Conservation (phyloP, 2,113 vertebrate genomes). For the Macrotus californicus region DNA sequence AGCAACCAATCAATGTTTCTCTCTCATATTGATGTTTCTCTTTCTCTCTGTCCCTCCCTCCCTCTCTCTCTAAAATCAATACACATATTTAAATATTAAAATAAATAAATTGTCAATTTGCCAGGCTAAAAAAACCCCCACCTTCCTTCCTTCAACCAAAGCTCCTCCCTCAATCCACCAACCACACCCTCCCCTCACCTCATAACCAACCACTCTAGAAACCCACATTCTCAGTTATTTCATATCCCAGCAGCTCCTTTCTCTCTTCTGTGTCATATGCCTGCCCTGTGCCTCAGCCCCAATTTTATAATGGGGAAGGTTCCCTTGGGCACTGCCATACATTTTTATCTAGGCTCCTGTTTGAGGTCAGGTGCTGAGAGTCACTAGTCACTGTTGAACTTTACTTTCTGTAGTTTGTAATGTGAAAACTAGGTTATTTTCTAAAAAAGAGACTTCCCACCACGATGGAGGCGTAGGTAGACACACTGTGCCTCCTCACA, state of each 20-base stretch:
- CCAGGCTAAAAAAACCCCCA: not conserved
- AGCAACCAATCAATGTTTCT: too few species aligned
- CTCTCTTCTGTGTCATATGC: not conserved
- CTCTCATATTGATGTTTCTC: too few species aligned
- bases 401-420: not conserved
- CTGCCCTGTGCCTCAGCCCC: not conserved
- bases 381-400: not conserved
- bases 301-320: not conserved
- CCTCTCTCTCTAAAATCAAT: too few species aligned
- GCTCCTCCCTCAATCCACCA: not conserved
- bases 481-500: too few species aligned
- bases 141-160: not conserved
- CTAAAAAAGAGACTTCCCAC: too few species aligned
- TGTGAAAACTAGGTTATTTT: constrained; percentile 1
- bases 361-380: not conserved
- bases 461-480: too few species aligned
- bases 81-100: too few species aligned
- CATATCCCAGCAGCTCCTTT: not conserved
- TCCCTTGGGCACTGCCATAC: not conserved
- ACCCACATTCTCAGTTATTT: not conserved
- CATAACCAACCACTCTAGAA: not conserved
- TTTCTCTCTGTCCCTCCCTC: too few species aligned
- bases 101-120: not conserved
- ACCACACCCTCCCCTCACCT: not conserved
- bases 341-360: not conserved